Base-by-base conservation (phyloP, 2,888 invertebrate species). In the Hirtodrosophila alboralis region DNA sequence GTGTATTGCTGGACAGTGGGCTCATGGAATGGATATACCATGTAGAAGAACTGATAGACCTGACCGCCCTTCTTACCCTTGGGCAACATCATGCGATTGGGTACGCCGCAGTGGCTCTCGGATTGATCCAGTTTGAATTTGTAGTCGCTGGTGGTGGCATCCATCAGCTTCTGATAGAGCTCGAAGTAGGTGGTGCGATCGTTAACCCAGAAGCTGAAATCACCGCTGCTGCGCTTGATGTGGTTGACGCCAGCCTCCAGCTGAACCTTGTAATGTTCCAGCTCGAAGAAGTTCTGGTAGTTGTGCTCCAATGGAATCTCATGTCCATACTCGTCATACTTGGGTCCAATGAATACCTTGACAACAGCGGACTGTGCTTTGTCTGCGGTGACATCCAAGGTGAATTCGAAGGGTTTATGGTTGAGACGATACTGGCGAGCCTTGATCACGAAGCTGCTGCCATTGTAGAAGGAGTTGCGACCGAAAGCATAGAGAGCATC, bases 341-440 rank as follows among this genome's bases (percentile, higher is more conserved):
- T 94, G 0, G 95, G 95, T 85, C 94, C 95, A 67, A 95, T 90
- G 92, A 93, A 95, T 0, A 95, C 90, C 75, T 94, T 93, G 3
- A 95, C 93, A 3, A 94, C 91, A 48, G 92, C 93, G 64, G 93
- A 92, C 16, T 91, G 91, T n/a, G 91, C 88, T 79, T 93, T 93
- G 84, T 93, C 92, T 12, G 94, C 93, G 38, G 89, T 83, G 2
- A 94, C 90, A 43, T 92, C 92, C 37, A 94, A 49, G 21, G 92
- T 92, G 56, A 93, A 91, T 73, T 91, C 93, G 91, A 94, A 94
- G 16, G 93, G 93, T 49, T 93, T 91, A 90, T 94, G 93, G 86
- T 94, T 94, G 13, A 94, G 91, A 16, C 94, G 93, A 27, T 91
- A 91, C 78, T 94, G 93, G 64, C 93, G 92, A 0, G 93, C 93